phyloP scores from a whole-genome alignment of 2,888 invertebrate species.

The Apoderus coryli region DNA sequence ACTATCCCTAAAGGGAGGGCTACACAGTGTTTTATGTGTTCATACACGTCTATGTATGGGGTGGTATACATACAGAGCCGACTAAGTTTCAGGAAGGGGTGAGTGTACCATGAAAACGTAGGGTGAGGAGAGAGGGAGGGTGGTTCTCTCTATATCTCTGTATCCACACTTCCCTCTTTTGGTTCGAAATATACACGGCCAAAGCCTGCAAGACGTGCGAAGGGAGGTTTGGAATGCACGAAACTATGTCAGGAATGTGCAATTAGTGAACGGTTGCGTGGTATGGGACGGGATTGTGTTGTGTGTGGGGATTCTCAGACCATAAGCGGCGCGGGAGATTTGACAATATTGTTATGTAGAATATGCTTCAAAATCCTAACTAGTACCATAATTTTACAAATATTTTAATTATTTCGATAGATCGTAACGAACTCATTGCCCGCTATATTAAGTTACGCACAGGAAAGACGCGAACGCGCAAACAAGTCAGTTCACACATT shows the following conservation, averaged over 20 bases:
- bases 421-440: slow-evolving; percentile 99
- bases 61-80: too few relatives aligned
- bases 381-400: not conserved
- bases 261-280: slow-evolving; percentile 72
- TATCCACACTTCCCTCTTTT: too few relatives aligned
- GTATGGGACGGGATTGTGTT: slow-evolving; percentile 30
- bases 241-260: slow-evolving; percentile 96
- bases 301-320: slow-evolving; percentile 29
- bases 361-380: not conserved
- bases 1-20: too few relatives aligned
- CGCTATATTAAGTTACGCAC: slow-evolving; percentile 99
- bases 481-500: slow-evolving; percentile 99
- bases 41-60: too few relatives aligned
- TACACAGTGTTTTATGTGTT: too few relatives aligned
- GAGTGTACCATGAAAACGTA: too few relatives aligned
- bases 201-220: slow-evolving; percentile 10
- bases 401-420: slow-evolving; percentile 44
- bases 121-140: too few relatives aligned
- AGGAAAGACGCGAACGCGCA: slow-evolving; percentile 97
- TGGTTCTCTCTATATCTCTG: too few relatives aligned
- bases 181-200: too few relatives aligned
- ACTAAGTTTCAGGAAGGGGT: too few relatives aligned
- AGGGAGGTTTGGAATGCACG: slow-evolving; percentile 50
- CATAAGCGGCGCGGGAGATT: slow-evolving; percentile 35
- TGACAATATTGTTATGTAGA: not conserved